These are phyloP conservation scores for Siniperca chuatsi DNA, from an alignment of 2,113 vertebrate species.

Conservation along the genomic window DNA sequence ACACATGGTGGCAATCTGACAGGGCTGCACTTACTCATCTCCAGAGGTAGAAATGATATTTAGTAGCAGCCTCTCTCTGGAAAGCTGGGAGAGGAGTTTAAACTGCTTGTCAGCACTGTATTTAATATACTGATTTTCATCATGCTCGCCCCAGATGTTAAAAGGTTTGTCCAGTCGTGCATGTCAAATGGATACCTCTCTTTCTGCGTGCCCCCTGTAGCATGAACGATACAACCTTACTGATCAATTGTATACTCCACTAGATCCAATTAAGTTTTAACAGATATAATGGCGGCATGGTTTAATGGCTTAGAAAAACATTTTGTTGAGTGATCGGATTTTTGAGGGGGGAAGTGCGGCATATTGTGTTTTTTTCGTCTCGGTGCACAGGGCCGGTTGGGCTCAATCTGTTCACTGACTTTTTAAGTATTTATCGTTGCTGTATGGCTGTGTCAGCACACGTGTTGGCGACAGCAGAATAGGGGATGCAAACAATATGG, in stretches of 20 bases:
- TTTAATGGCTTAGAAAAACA: conserved; percentile 75
- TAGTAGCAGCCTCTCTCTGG: background rate
- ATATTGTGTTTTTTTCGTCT: conserved; percentile 68
- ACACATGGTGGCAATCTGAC: conserved; percentile 43
- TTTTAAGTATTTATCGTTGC: conserved; percentile 16
- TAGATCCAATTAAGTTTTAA: conserved; percentile 65
- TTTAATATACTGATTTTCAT: conserved; percentile 41
- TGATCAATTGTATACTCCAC: conserved; percentile 63
- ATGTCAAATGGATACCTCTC: conserved; percentile 30
- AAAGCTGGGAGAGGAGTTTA: conserved; percentile 41
- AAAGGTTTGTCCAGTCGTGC: conserved; percentile 41
- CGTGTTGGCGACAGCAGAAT: background rate
- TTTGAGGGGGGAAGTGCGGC: conserved; percentile 36
- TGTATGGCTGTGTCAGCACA: conserved; percentile 31
- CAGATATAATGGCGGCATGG: conserved; percentile 53
- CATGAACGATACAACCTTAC: conserved; percentile 45
- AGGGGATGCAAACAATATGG: background rate
- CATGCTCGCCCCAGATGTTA: conserved; percentile 17
- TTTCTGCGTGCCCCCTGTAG: conserved; percentile 34
- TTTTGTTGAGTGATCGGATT: conserved; percentile 68
- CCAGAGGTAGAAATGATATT: conserved; percentile 43
- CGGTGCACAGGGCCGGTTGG: conserved; percentile 53
- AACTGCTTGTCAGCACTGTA: conserved; percentile 31
- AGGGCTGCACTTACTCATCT: conserved; percentile 43
- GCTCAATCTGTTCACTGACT: conserved; percentile 59